A percentile compares a stretch with the other conserved stretches of the same genome.
These are phyloP conservation scores for Burhinus oedicnemus DNA, from an alignment of 2,113 vertebrate species.

Conservation along the genomic window DNA sequence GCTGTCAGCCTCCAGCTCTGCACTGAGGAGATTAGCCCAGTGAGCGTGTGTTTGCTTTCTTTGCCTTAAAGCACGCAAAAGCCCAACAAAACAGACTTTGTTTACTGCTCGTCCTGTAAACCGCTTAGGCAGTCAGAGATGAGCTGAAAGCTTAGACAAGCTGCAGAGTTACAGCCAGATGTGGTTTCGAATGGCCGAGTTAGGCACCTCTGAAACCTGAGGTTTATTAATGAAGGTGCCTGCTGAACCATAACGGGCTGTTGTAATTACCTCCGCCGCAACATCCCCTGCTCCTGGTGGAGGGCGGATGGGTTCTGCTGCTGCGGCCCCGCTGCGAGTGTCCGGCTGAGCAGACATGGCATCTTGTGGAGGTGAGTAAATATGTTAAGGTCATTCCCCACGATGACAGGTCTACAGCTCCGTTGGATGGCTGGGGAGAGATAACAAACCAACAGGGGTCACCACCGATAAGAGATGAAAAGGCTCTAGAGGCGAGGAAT, in stretches of 20 bases:
- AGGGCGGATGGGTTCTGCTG: neutral
- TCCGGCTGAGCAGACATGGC: neutral
- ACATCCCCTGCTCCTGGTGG: neutral
- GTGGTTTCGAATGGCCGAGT: conserved; percentile 10
- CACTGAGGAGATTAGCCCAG: neutral
- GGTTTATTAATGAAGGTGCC: conserved; percentile 54
- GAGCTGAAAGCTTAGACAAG: conserved; percentile 21
- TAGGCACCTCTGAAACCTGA: conserved; percentile 51
- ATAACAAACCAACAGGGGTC: conserved; percentile 32
- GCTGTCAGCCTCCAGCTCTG: neutral
- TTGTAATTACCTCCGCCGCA: conserved; percentile 5
- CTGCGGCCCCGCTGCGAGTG: neutral
- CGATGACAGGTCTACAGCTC: neutral
- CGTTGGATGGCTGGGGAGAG: neutral
- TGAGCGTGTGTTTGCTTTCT: neutral
- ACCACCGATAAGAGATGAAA: neutral
- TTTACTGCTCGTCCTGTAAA: conserved; percentile 40
- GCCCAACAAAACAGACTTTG: conserved; percentile 53
- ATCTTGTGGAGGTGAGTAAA: neutral
- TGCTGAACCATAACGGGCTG: conserved; percentile 40
- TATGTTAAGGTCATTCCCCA: conserved; percentile 16
- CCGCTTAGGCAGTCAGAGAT: neutral
- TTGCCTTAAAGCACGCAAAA: conserved; percentile 29
- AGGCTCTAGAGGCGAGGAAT: neutral
- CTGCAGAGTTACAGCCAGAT: conserved; percentile 40